A percentile compares a stretch with the other conserved stretches of the same genome.
phyloP scores from a whole-genome alignment of 2,888 invertebrate species.

The Xanthia togata region DNA sequence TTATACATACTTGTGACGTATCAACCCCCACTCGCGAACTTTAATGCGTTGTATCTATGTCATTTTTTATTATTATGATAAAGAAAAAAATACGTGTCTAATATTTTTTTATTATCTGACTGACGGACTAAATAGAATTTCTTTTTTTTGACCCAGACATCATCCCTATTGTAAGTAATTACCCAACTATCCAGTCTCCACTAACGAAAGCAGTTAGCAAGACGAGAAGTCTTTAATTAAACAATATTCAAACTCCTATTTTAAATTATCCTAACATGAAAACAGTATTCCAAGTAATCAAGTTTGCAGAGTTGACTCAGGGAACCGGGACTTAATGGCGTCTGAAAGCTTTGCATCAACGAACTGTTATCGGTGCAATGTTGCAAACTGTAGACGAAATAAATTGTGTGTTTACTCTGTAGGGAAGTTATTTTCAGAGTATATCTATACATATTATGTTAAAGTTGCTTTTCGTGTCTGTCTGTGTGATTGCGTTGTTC shows the following conservation, averaged over 20 bases:
- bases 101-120: too few species aligned
- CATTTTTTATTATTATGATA: too few species aligned
- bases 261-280: conserved; percentile 4
- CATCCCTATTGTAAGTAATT: neutral
- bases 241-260: conserved; percentile 9
- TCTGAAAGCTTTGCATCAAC: conserved; percentile 18
- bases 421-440: neutral
- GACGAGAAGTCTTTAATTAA: neutral
- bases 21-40: too few species aligned
- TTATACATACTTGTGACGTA: too few species aligned
- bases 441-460: neutral
- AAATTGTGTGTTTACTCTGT: conserved; percentile 2
- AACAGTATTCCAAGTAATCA: conserved; percentile 7
- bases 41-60: too few species aligned
- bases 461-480: neutral
- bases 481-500: neutral
- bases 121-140: too few species aligned
- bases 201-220: neutral
- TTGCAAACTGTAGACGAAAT: conserved; percentile 7
- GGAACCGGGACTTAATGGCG: conserved; percentile 14
- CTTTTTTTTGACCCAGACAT: too few species aligned
- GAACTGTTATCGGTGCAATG: conserved; percentile 19
- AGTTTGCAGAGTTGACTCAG: conserved; percentile 16
- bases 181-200: neutral
- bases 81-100: too few species aligned